phyloP scores from a whole-genome alignment of 2,888 invertebrate species.

The Megalurothrips usitatus region DNA sequence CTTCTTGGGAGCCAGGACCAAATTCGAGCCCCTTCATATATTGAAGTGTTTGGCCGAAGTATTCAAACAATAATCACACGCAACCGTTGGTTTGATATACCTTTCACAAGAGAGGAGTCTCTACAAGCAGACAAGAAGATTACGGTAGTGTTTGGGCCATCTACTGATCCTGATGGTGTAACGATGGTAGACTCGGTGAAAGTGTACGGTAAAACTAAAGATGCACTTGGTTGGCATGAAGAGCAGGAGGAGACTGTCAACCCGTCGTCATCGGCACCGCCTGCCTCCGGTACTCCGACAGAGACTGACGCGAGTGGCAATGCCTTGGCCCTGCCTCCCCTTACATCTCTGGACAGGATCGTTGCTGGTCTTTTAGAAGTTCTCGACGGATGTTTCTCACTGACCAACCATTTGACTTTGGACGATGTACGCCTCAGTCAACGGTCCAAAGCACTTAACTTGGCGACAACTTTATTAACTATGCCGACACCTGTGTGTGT shows the following conservation, averaged over 20 bases:
- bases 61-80: conserved; percentile 67
- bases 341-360: conserved; percentile 61
- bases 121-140: conserved; percentile 87
- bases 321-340: conserved; percentile 47
- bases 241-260: conserved; percentile 74
- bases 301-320: conserved; percentile 48
- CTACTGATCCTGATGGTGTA: conserved; percentile 80
- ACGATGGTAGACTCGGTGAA: conserved; percentile 93
- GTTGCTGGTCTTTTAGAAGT: conserved; percentile 65
- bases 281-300: conserved; percentile 41
- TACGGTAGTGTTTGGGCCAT: conserved; percentile 75
- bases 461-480: conserved; percentile 62
- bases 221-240: conserved; percentile 95
- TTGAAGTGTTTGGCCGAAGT: conserved; percentile 72
- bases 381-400: conserved; percentile 64
- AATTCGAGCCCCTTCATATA: conserved; percentile 69
- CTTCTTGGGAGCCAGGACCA: conserved; percentile 79
- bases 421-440: conserved; percentile 45
- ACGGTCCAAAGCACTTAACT: conserved; percentile 57
- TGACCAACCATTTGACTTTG: conserved; percentile 44
- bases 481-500: conserved; percentile 67
- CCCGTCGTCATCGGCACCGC: conserved; percentile 43
- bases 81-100: conserved; percentile 93
- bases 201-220: conserved; percentile 90
- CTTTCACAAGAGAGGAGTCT: conserved; percentile 89